Percentiles rank a stretch among this genome's conserved stretches.
Conservation (phyloP, 2,888 invertebrate species). For the Xestia ashworthii region DNA sequence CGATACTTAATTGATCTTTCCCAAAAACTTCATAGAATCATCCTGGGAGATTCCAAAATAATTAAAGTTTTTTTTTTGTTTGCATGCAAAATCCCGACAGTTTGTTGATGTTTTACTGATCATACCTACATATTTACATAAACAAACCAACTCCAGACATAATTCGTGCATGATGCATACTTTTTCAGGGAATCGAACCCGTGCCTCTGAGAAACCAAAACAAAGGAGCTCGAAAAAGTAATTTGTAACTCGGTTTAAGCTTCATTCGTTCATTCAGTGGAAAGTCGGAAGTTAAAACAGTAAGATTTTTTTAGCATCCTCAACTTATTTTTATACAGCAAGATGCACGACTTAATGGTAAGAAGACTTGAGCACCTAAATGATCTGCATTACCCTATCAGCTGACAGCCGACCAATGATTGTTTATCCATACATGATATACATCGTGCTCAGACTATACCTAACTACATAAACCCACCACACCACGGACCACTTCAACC, state of each 20-base stretch:
- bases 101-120: constrained; percentile 3
- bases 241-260: neutral
- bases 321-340: too few relatives aligned
- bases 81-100: neutral
- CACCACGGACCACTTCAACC: constrained; percentile 31
- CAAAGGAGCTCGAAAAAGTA: neutral
- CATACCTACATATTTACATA: neutral
- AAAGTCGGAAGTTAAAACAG: too few relatives aligned
- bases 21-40: neutral
- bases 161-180: constrained; percentile 2
- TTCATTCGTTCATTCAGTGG: too few relatives aligned
- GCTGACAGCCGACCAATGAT: neutral
- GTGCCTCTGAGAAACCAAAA: neutral
- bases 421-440: neutral
- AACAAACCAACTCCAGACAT: constrained; percentile 2
- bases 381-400: neutral
- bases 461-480: neutral
- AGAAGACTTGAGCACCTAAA: too few relatives aligned
- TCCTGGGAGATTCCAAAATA: neutral
- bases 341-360: too few relatives aligned
- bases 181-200: constrained; percentile 17
- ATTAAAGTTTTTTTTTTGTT: neutral
- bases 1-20: neutral
- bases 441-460: neutral
- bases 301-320: too few relatives aligned